A percentile compares a stretch with the other conserved stretches of the same genome.
These are phyloP conservation scores for Phaethon lepturus DNA, from an alignment of 2,113 vertebrate species.

Conservation along the genomic window DNA sequence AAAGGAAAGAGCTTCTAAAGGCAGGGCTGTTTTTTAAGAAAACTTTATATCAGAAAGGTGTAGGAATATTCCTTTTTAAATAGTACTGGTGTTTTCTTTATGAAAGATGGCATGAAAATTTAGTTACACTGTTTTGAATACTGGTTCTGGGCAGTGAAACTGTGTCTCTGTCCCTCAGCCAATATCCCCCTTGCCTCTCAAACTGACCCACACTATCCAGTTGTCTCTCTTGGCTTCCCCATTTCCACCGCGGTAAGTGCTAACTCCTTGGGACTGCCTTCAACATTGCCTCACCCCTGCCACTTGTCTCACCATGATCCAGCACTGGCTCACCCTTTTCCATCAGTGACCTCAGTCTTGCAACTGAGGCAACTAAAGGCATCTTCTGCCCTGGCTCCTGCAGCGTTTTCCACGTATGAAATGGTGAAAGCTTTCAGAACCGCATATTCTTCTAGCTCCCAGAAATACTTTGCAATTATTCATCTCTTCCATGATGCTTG, in stretches of 20 bases:
- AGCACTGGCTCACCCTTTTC: background rate
- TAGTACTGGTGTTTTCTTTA: background rate
- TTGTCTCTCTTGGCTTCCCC: background rate
- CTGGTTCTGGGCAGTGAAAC: background rate
- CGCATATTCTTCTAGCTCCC: background rate
- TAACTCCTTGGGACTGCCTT: background rate
- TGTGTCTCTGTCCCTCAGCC: background rate
- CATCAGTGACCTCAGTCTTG: background rate
- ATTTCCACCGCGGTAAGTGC: background rate
- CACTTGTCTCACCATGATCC: background rate
- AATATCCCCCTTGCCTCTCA: background rate
- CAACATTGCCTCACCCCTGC: background rate
- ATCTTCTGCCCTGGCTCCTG: background rate
- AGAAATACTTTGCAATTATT: background rate
- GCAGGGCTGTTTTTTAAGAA: background rate
- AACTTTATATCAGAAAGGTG: background rate
- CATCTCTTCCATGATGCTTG: background rate
- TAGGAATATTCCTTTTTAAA: background rate
- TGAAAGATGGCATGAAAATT: background rate
- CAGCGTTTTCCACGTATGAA: background rate
- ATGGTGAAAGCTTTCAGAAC: background rate
- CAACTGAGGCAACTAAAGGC: background rate
- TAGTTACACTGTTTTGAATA: background rate
- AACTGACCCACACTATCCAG: fast-evolving
- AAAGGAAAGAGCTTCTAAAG: background rate